These are phyloP conservation scores for Dasysyrphus albostriatus DNA, from an alignment of 2,888 invertebrate genomes.

Conservation along the genomic window DNA sequence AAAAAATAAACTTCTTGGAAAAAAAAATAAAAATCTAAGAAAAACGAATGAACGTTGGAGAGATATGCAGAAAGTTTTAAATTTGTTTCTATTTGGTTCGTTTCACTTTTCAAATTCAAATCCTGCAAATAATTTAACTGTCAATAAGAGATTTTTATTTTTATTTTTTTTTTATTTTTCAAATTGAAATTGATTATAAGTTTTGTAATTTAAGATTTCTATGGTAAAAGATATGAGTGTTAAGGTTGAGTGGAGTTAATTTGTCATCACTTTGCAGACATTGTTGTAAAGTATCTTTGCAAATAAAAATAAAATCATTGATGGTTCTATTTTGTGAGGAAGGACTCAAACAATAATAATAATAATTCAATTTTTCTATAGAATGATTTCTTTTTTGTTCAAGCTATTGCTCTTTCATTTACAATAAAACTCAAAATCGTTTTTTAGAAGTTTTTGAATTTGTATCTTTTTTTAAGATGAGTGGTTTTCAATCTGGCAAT, in stretches of 20 bases:
- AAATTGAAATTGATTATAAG: slow-evolving; percentile 11
- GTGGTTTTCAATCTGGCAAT: too few species aligned
- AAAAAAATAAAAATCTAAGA: not conserved
- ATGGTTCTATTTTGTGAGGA: too few species aligned
- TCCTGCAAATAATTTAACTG: not conserved
- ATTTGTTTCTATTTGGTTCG: slow-evolving; percentile 14
- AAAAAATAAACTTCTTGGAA: too few species aligned
- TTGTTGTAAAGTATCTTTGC: not conserved
- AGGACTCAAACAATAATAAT: too few species aligned
- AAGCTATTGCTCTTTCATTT: not conserved
- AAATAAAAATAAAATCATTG: not conserved
- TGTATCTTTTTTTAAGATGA: too few species aligned
- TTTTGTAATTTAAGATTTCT: not conserved
- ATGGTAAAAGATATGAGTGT: not conserved
- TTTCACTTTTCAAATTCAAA: slow-evolving; percentile 8
- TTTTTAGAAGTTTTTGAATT: too few species aligned
- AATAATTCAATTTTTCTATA: too few species aligned
- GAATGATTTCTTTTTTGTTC: too few species aligned
- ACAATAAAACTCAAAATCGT: too few species aligned
- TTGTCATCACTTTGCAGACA: not conserved
- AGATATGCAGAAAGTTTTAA: slow-evolving; percentile 20
- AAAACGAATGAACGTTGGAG: not conserved
- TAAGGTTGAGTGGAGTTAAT: slow-evolving; percentile 6
- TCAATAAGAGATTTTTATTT: slow-evolving; percentile 3
- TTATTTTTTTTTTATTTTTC: too few species aligned